Conservation (phyloP, 2,113 vertebrate genomes). For the Catagonus wagneri region DNA sequence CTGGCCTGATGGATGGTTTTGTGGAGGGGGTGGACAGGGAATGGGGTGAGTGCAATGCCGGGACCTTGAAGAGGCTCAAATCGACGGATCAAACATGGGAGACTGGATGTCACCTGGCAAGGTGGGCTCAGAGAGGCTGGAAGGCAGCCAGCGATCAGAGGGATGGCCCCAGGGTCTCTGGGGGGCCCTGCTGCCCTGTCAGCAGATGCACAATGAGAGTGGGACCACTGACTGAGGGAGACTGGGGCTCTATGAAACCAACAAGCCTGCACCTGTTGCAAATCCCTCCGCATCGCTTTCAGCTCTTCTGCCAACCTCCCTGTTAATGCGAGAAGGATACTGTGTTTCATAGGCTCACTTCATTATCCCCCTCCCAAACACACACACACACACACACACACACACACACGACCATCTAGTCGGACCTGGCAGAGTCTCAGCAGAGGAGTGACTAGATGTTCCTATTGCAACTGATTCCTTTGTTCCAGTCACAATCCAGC, state of each 20-base stretch:
- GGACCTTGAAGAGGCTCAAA: background rate
- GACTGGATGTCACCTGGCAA: rapidly evolving
- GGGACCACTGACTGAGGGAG: conserved; percentile 35
- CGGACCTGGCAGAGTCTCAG: background rate
- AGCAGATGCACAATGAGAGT: background rate
- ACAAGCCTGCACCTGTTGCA: conserved; percentile 38
- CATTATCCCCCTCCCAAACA: background rate
- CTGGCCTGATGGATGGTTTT: background rate
- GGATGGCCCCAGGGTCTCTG: background rate
- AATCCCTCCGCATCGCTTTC: background rate
- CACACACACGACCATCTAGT: background rate
- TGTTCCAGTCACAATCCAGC: background rate
- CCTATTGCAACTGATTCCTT: background rate
- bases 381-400: background rate
- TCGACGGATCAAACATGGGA: background rate
- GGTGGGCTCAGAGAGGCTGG: background rate
- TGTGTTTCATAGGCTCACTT: background rate
- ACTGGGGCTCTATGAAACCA: background rate
- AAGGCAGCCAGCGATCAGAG: conserved; percentile 29
- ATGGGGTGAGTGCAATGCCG: background rate
- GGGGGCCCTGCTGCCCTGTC: background rate
- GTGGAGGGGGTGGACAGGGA: background rate
- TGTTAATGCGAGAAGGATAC: background rate
- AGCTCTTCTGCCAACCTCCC: conserved; percentile 42
- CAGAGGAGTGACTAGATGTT: background rate